Percentiles rank a stretch among this genome's conserved stretches.
phyloP scores from a whole-genome alignment of 2,797 vertebrate species.

The Oceanodroma leucorhoa region DNA sequence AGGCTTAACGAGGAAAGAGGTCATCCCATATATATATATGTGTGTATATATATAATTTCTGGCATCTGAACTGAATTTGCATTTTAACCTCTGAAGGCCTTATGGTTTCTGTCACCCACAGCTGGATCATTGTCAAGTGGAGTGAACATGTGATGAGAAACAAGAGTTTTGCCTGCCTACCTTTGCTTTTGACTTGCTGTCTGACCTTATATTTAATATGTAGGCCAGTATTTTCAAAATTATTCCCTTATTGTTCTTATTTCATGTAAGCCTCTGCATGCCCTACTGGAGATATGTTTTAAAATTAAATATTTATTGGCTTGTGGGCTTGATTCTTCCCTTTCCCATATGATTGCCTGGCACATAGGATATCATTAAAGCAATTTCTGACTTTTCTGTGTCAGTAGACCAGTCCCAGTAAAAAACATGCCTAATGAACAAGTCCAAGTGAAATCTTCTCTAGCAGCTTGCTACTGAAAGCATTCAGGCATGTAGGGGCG shows the following conservation, averaged over 20 bases:
- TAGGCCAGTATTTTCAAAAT: not conserved
- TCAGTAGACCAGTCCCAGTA: not conserved
- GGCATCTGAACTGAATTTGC: not conserved
- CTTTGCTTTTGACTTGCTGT: not conserved
- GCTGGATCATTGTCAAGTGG: not conserved
- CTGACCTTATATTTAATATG: not conserved
- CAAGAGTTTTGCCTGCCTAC: not conserved
- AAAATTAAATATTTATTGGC: not conserved
- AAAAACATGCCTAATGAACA: not conserved
- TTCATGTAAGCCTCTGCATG: not conserved
- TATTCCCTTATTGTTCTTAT: not conserved
- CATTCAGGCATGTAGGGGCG: fast-evolving
- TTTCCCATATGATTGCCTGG: not conserved
- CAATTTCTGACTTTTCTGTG: not conserved
- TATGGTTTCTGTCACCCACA: not conserved
- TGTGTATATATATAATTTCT: not conserved
- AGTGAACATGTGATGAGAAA: not conserved
- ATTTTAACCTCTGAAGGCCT: not conserved
- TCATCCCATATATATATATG: not conserved
- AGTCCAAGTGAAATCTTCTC: not conserved
- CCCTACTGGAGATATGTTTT: not conserved
- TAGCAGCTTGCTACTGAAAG: not conserved
- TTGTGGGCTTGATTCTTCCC: not conserved
- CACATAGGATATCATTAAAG: not conserved
- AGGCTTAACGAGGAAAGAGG: not conserved